phyloP scores from a whole-genome alignment of 2,113 vertebrate genomes.

The Halcyon malimbica region DNA sequence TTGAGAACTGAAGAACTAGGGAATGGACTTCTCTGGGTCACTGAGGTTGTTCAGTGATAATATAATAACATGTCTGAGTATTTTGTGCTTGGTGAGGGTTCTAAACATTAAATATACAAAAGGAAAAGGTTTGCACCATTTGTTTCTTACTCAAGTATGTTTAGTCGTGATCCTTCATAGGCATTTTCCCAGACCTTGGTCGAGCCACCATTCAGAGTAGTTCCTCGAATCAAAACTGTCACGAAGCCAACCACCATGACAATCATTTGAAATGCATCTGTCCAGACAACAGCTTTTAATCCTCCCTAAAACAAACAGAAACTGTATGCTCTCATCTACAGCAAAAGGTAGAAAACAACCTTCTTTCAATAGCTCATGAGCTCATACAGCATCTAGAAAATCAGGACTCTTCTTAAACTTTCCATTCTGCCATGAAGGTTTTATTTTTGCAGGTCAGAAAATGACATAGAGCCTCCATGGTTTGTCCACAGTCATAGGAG shows the following conservation, averaged over 20 bases:
- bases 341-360: neutral
- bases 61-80: neutral
- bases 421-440: neutral
- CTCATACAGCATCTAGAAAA: neutral
- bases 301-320: conserved; percentile 76
- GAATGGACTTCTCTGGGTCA: neutral
- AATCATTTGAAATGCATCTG: conserved; percentile 88
- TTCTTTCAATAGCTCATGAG: neutral
- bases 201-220: conserved; percentile 65
- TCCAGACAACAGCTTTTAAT: conserved; percentile 89
- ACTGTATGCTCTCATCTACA: neutral
- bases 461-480: neutral
- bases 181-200: conserved; percentile 75
- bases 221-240: conserved; percentile 80
- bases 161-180: conserved; percentile 76
- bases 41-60: neutral
- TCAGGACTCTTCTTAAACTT: neutral
- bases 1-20: neutral
- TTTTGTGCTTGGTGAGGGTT: neutral
- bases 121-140: neutral
- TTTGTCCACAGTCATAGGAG: neutral
- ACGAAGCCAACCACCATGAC: conserved; percentile 85
- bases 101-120: neutral
- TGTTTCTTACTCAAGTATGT: conserved; percentile 79
- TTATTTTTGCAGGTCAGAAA: neutral